Percentiles rank a stretch among this genome's conserved stretches.
These are phyloP conservation scores for Aromia moschata DNA, from an alignment of 2,888 invertebrate genomes.

Conservation along the genomic window DNA sequence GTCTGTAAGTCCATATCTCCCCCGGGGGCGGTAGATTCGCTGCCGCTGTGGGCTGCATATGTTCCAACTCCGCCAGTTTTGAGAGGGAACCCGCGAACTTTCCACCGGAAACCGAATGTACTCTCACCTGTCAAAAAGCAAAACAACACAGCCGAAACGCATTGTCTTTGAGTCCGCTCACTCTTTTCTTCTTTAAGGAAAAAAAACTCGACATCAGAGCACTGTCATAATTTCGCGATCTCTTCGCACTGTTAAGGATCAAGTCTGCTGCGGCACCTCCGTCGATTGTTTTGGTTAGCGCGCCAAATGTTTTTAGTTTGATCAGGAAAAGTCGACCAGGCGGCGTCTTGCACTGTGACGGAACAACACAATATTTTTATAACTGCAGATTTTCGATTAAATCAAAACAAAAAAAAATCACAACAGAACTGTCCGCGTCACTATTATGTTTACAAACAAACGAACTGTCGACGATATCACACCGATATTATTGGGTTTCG, in stretches of 20 bases:
- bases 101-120: constrained; percentile 7
- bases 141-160: constrained; percentile 27
- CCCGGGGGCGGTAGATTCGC: constrained; percentile 66
- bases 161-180: constrained; percentile 20
- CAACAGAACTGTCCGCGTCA: not conserved
- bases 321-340: no score
- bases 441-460: no score
- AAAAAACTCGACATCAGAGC: no score
- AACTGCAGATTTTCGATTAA: not conserved
- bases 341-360: no score
- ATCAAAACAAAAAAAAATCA: not conserved
- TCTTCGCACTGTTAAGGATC: not conserved
- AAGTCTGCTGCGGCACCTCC: not conserved
- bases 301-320: no score
- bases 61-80: constrained; percentile 61
- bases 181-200: constrained; percentile 18
- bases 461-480: not conserved
- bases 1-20: constrained; percentile 92
- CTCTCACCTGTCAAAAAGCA: constrained; percentile 32
- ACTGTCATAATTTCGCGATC: constrained; percentile 20
- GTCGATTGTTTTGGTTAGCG: not conserved
- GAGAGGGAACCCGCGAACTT: constrained; percentile 33
- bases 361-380: not conserved
- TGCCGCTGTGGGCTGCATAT: constrained; percentile 83
- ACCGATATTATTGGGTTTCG: constrained; percentile 7